Evolutionary conservation across 2,113 vertebrate species (phyloP), one percentile per base, ranked within the genome.

Genomic region (Dicentrarchus labrax): DNA sequence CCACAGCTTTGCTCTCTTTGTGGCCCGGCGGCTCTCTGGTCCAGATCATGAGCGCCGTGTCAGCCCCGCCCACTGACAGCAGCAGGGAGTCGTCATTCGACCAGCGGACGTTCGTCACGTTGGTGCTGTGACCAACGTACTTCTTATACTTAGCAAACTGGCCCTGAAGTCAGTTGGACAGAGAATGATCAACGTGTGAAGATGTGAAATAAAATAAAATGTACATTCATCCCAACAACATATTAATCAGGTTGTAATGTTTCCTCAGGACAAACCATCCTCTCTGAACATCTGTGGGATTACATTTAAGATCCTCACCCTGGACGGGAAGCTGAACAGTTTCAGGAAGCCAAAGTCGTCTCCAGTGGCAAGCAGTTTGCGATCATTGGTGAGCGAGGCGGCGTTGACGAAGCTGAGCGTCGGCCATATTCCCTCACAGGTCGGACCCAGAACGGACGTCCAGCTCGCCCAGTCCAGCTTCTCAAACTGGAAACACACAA

Each of bases 1-100:
- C 98, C 80, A 97, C 96, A 1, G 96, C 95, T 89, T 97, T 98
- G 90, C 94, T 97, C 91, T 99, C 98, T 69, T 95, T 96, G 89
- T 95, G 97, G 57, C 96, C 97, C 77, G 94, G 89, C 47, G 96
- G 95, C 87, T 99, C 98, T 89, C 97, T 92, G n/a, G 90, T 96
- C 98, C 98, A 99, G 94, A 99, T 97, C 98, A 99, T 99, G 85
- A 99, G 90, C 19, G 98, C 98, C 0, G 97, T 97, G 89, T 99
- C 98, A 0, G 97, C 97, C 0, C 98, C 98, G 0, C 98, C 98
- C 60, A 99, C 97, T 0, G 98, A 98, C 90, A 99, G 96, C 93
- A 99, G 93, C 88, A 96, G 87, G 0, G 96, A 94, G 84, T 99
- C 98, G 1, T 98, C 98, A 64, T 97, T 96, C 80, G 98, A 95